Evolutionary conservation across 2,888 invertebrate genomes (phyloP).

Genomic region (Caenorhabditis virilis): DNA sequence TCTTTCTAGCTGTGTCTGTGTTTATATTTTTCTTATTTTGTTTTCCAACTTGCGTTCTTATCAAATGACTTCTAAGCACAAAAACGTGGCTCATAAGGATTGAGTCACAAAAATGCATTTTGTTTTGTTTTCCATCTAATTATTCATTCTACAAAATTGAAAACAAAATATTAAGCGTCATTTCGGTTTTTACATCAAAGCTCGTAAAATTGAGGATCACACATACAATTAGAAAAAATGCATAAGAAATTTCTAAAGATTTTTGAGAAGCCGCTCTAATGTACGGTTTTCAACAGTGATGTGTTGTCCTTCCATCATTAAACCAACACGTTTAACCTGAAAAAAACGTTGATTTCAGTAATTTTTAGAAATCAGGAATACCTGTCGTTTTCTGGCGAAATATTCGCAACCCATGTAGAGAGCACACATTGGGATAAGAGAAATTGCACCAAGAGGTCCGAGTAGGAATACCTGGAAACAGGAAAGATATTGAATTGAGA

Average conservation of each 20-base stretch:
- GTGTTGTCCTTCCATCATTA: constrained; percentile 43
- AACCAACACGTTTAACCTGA: constrained; percentile 52
- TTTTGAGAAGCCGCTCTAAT: constrained; percentile 33
- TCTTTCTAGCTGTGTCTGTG: too few relatives aligned
- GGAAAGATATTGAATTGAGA: neutral
- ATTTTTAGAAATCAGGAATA: constrained; percentile 11
- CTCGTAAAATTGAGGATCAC: too few relatives aligned
- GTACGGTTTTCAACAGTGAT: constrained; percentile 36
- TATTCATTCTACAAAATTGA: too few relatives aligned
- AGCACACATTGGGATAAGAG: constrained; percentile 60
- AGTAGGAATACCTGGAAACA: constrained; percentile 54
- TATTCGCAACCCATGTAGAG: constrained; percentile 62
- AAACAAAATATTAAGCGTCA: too few relatives aligned
- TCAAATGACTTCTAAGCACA: too few relatives aligned
- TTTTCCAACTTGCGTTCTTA: too few relatives aligned
- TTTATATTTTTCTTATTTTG: too few relatives aligned
- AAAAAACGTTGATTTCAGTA: constrained; percentile 2
- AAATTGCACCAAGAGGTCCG: constrained; percentile 64
- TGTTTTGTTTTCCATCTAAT: too few relatives aligned
- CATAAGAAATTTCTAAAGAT: neutral
- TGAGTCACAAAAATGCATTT: too few relatives aligned
- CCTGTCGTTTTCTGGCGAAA: constrained; percentile 63
- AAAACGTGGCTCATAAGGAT: too few relatives aligned
- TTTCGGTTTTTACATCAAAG: too few relatives aligned
- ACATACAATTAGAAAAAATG: too few relatives aligned